A percentile compares a stretch with the other conserved stretches of the same genome.
Evolutionary conservation across 2,888 invertebrate genomes (phyloP).

Genomic region (Morinoia aosen): DNA sequence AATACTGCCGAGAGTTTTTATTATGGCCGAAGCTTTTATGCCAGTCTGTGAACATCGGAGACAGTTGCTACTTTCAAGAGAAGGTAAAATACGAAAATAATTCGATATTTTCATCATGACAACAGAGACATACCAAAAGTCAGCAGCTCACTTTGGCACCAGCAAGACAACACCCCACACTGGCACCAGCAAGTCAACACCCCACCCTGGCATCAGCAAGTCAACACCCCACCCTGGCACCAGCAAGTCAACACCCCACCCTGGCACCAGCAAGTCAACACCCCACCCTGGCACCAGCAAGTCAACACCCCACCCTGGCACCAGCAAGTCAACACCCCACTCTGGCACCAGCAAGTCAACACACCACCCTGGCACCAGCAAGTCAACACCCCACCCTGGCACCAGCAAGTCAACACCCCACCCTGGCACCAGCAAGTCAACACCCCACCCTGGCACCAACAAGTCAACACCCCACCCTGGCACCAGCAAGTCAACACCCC

Average conservation of each 20-base stretch:
- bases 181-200: neutral
- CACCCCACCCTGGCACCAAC: neutral
- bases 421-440: neutral
- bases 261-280: too few species aligned
- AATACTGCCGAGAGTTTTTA: too few species aligned
- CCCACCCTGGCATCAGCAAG: neutral
- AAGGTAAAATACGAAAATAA: neutral
- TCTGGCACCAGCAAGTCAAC: too few species aligned
- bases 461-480: neutral
- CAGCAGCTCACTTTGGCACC: neutral
- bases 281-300: too few species aligned
- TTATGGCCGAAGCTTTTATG: too few species aligned
- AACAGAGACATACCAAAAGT: neutral
- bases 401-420: neutral
- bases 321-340: too few species aligned
- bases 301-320: too few species aligned
- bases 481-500: neutral
- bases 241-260: too few species aligned
- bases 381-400: too few species aligned
- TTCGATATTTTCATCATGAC: neutral
- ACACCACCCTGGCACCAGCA: too few species aligned
- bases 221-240: neutral
- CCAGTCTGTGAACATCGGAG: too few species aligned
- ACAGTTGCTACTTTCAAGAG: neutral
- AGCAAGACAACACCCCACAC: neutral